Conservation (phyloP, 2,797 vertebrate genomes). For the Spea hammondii region DNA sequence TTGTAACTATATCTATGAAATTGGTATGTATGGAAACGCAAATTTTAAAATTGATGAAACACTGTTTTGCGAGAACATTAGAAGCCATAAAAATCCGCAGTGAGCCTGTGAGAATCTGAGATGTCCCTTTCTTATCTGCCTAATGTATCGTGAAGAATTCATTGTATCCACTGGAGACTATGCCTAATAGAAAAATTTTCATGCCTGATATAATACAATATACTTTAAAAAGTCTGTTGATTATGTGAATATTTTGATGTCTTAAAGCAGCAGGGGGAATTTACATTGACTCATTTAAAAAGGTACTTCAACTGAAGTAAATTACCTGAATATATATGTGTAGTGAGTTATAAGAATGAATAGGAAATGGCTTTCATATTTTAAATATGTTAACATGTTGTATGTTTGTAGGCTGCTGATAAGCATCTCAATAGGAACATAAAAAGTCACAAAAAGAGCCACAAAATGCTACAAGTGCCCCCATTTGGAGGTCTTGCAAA, state of each 20-base stretch:
- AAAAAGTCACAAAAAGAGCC: too few relatives aligned
- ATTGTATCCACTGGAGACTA: constrained; percentile 44
- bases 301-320: constrained; percentile 26
- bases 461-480: too few relatives aligned
- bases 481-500: too few relatives aligned
- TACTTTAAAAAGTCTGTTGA: constrained; percentile 46
- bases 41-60: constrained; percentile 38
- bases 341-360: not conserved
- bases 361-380: not conserved
- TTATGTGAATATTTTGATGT: constrained; percentile 42
- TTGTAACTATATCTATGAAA: constrained; percentile 18
- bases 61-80: constrained; percentile 40
- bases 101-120: constrained; percentile 35
- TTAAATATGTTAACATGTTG: too few relatives aligned
- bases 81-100: constrained; percentile 47
- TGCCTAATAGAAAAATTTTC: constrained; percentile 49
- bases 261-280: constrained; percentile 28
- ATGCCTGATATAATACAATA: constrained; percentile 49
- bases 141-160: constrained; percentile 51
- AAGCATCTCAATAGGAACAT: too few relatives aligned
- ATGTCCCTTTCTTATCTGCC: constrained; percentile 50
- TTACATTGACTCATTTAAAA: constrained; percentile 38
- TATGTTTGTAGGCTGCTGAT: too few relatives aligned
- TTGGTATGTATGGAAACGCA: constrained; percentile 26
- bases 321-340: constrained; percentile 28